Conservation (phyloP, 2,797 vertebrate genomes). For the Characodon lateralis region DNA sequence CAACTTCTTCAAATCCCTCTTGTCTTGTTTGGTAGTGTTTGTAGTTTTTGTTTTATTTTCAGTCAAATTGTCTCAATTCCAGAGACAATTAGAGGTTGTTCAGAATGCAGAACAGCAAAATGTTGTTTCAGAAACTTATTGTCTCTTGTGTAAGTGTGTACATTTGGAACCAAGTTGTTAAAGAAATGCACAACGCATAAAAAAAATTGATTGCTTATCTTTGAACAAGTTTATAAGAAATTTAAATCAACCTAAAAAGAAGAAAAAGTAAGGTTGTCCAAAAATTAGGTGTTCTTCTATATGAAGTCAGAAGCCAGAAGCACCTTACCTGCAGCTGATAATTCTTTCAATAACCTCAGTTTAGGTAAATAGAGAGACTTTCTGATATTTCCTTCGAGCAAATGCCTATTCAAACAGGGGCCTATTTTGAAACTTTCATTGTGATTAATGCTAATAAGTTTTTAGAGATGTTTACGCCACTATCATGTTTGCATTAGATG, state of each 20-base stretch:
- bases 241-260: constrained; percentile 2
- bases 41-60: constrained; percentile 55
- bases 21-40: constrained; percentile 49
- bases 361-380: too few relatives aligned
- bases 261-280: neutral
- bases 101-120: constrained; percentile 62
- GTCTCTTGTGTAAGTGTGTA: constrained; percentile 50
- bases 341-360: too few relatives aligned
- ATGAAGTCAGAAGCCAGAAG: neutral
- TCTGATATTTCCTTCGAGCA: too few relatives aligned
- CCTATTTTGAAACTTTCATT: too few relatives aligned
- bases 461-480: too few relatives aligned
- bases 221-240: constrained; percentile 43
- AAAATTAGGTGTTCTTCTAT: neutral
- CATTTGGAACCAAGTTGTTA: constrained; percentile 41
- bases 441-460: too few relatives aligned
- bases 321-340: too few relatives aligned
- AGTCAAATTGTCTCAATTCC: constrained; percentile 66
- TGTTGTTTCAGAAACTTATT: constrained; percentile 66
- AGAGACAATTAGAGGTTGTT: constrained; percentile 71
- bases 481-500: too few relatives aligned
- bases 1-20: constrained; percentile 62
- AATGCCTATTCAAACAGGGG: too few relatives aligned
- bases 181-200: constrained; percentile 21
- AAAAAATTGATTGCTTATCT: constrained; percentile 52